Conservation (phyloP, 2,797 vertebrate species). For the Acestrorhynchus altus region DNA sequence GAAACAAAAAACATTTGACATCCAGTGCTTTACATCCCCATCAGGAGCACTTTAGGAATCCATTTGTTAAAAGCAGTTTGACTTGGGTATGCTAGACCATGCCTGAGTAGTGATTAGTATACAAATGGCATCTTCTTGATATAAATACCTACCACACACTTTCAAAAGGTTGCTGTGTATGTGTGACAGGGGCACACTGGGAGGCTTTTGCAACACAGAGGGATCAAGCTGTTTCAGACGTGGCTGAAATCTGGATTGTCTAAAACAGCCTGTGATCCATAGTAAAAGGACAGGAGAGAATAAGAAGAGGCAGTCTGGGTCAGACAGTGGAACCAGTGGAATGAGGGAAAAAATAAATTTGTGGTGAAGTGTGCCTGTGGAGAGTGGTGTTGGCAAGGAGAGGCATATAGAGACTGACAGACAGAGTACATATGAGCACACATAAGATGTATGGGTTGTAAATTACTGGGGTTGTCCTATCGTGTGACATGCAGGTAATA, state of each 20-base stretch:
- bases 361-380: not conserved
- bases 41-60: slow-evolving; percentile 20
- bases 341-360: not conserved
- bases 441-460: not conserved
- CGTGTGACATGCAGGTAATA: too few relatives aligned
- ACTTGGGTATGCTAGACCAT: slow-evolving; percentile 12
- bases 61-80: slow-evolving; percentile 25
- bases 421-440: not conserved
- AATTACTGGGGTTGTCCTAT: too few relatives aligned
- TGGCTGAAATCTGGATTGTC: slow-evolving; percentile 30
- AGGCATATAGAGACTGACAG: slow-evolving; percentile 6
- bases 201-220: slow-evolving; percentile 22
- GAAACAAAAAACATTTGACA: slow-evolving; percentile 12
- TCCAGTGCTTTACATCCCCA: not conserved
- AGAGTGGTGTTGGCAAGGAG: slow-evolving; percentile 14
- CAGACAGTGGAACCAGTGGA: not conserved
- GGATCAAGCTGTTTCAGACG: slow-evolving; percentile 42
- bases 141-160: slow-evolving; percentile 6
- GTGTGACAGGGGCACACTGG: slow-evolving; percentile 10
- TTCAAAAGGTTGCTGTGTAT: slow-evolving; percentile 6
- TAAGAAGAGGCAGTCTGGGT: not conserved
- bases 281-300: slow-evolving; percentile 39
- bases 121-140: slow-evolving; percentile 30
- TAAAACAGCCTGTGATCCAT: slow-evolving; percentile 31
- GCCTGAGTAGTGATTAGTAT: slow-evolving; percentile 35